These are phyloP conservation scores for Coleophora deauratella DNA, from an alignment of 2,888 invertebrate genomes.

Conservation along the genomic window DNA sequence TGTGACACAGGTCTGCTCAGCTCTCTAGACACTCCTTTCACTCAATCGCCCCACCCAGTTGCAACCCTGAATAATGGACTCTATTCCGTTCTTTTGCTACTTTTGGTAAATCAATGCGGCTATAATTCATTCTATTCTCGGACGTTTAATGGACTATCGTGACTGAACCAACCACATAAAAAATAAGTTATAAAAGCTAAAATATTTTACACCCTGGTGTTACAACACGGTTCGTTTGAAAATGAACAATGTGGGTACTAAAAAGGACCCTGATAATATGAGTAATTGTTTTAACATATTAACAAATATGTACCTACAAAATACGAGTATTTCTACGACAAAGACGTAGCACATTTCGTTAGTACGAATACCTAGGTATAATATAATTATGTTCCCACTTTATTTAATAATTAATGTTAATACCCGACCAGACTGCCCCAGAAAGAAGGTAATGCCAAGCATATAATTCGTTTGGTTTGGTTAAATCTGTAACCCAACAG, in stretches of 20 bases:
- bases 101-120: constrained; percentile 15
- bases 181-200: constrained; percentile 6
- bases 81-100: constrained; percentile 17
- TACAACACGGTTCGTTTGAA: too few relatives aligned
- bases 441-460: too few relatives aligned
- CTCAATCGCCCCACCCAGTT: constrained; percentile 29
- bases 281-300: constrained; percentile 16
- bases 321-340: neutral
- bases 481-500: too few relatives aligned
- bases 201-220: constrained; percentile 9
- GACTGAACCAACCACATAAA: constrained; percentile 2
- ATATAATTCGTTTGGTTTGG: too few relatives aligned
- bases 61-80: constrained; percentile 4
- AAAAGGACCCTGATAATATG: too few relatives aligned
- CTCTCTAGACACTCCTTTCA: constrained; percentile 16
- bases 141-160: neutral
- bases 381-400: too few relatives aligned
- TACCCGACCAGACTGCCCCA: too few relatives aligned
- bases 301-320: constrained; percentile 10
- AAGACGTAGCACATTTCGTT: too few relatives aligned
- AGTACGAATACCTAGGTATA: too few relatives aligned
- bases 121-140: constrained; percentile 16
- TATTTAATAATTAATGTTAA: too few relatives aligned
- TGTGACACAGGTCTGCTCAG: too few relatives aligned
- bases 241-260: too few relatives aligned